Conservation (phyloP, 2,113 vertebrate species). For the Panurus biarmicus region DNA sequence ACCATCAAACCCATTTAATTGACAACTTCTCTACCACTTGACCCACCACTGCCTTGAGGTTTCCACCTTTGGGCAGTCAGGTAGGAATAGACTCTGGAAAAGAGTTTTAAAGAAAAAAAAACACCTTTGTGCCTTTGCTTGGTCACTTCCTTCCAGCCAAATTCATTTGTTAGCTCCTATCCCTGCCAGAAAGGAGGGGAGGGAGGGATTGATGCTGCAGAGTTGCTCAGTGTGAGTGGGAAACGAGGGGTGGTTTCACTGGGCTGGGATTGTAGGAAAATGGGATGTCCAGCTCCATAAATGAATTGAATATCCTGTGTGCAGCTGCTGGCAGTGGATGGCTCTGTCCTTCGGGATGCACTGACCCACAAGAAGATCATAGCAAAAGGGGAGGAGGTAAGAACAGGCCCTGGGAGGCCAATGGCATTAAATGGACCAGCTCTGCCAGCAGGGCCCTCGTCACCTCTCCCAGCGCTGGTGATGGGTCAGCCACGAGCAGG, state of each 20-base stretch:
- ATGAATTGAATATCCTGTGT: neutral
- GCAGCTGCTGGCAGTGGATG: slow-evolving; percentile 89
- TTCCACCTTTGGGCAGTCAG: neutral
- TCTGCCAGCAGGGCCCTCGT: neutral
- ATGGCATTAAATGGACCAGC: neutral
- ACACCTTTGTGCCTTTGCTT: neutral
- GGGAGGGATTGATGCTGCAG: neutral
- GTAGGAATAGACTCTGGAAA: neutral
- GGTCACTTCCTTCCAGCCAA: neutral
- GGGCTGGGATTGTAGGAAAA: neutral
- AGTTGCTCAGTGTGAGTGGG: neutral
- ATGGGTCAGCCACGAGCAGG: neutral
- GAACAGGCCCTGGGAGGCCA: neutral
- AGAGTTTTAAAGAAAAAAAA: neutral
- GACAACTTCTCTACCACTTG: neutral
- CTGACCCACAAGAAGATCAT: slow-evolving; percentile 95
- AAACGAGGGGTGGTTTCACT: neutral
- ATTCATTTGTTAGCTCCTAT: neutral
- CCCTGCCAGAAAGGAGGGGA: neutral
- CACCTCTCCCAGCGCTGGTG: neutral
- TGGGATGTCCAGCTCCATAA: neutral
- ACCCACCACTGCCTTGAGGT: neutral
- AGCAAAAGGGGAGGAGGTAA: slow-evolving; percentile 96
- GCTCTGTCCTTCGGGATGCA: slow-evolving; percentile 80
- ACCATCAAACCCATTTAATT: neutral